Evolutionary conservation across 2,797 vertebrate species (phyloP).

Genomic region (Sebastes melanostomus): DNA sequence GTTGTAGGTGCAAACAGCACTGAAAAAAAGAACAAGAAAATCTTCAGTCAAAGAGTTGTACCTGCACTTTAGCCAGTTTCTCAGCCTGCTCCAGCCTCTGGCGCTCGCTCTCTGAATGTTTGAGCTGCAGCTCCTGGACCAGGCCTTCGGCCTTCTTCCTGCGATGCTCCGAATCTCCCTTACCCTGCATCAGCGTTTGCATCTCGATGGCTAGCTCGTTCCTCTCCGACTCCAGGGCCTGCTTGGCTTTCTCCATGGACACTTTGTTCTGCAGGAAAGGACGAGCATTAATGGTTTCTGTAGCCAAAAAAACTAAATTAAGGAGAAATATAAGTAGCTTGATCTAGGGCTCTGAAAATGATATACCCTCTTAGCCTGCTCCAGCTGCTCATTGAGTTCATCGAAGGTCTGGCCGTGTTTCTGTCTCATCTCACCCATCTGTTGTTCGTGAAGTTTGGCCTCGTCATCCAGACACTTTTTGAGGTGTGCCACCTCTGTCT

Average conservation of each 20-base stretch:
- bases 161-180: constrained; percentile 92
- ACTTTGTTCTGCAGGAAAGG: constrained; percentile 88
- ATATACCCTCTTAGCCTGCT: constrained; percentile 93
- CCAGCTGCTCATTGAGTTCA: constrained; percentile 95
- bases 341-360: not conserved
- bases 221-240: constrained; percentile 92
- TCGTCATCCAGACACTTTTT: constrained; percentile 95
- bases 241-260: constrained; percentile 95
- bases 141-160: constrained; percentile 91
- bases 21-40: not conserved
- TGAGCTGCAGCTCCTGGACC: constrained; percentile 93
- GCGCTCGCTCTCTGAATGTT: constrained; percentile 89
- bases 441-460: constrained; percentile 88
- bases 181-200: constrained; percentile 91
- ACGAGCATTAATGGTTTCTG: not conserved
- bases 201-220: constrained; percentile 93
- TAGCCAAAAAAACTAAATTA: not conserved
- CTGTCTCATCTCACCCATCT: constrained; percentile 92
- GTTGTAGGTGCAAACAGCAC: not conserved
- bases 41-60: constrained; percentile 48
- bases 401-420: constrained; percentile 95
- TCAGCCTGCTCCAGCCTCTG: constrained; percentile 87
- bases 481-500: constrained; percentile 92
- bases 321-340: not conserved
- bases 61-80: constrained; percentile 90